phyloP scores from a whole-genome alignment of 1,140 invertebrate species.

The Hypsibius dujardini region DNA sequence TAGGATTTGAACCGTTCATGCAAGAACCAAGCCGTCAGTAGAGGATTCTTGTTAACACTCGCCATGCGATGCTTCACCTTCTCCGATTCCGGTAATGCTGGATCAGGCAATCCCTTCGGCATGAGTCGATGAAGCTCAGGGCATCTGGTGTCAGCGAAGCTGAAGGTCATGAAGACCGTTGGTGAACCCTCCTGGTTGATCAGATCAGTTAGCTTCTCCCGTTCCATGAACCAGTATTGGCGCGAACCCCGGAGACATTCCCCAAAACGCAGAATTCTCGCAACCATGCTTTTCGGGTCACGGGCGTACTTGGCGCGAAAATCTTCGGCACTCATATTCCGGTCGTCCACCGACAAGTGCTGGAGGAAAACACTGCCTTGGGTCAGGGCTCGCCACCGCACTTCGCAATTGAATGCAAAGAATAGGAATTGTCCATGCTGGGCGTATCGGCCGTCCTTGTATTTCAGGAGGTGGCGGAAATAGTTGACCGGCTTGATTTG shows the following conservation, averaged over 20 bases:
- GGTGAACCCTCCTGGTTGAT: background rate
- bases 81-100: too few relatives aligned
- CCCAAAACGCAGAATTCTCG: background rate
- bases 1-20: background rate
- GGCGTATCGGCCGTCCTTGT: background rate
- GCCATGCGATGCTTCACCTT: too few relatives aligned
- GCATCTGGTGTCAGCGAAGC: background rate
- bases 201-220: background rate
- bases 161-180: background rate
- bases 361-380: background rate
- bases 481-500: background rate
- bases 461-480: constrained; percentile 1
- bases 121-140: background rate
- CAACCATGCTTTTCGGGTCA: background rate
- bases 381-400: constrained; percentile 3
- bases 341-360: background rate
- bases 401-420: constrained; percentile 1
- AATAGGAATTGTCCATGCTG: too few relatives aligned
- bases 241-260: background rate
- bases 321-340: background rate
- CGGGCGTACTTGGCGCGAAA: background rate
- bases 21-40: constrained; percentile 4
- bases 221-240: background rate
- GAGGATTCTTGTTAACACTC: background rate
- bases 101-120: too few relatives aligned